Base-by-base conservation (phyloP, 2,888 invertebrate species). In the Halictus ligatus region DNA sequence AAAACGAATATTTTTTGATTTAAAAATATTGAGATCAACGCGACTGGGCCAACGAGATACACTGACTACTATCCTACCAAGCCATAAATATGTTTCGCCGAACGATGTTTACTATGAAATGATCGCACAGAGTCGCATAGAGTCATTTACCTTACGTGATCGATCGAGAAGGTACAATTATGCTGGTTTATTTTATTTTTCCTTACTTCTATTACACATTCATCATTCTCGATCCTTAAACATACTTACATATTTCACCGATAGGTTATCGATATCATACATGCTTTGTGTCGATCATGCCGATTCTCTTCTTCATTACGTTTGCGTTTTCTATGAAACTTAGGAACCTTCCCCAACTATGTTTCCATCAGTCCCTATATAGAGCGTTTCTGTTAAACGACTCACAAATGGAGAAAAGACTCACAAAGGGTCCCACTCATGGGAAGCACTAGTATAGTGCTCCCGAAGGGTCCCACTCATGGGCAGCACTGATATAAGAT, bases 161-260 rank as follows among this genome's bases (percentile, higher is more conserved):
- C 48, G 54, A 73, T 25, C 69, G 25, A 40, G 18, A 40, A 50
- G 48, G 15, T 40, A 72, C 50, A 79, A 81, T 73, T 35, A 50
- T 75, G 29, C n/a, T 15, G 29, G 29, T 80, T 80, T 72, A 54
- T 18, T 18, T 46, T 35, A 74, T 75, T 60, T 15, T 12, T 25
- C 43, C 58, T 46, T 35, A 60, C 76, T 60, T 35, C 54, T 12
- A 29, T 18, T 35, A 29, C 71, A 25, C 64, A 48, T 48, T 58
- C n/a, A 18, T 43, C 46, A 60, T 72, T 80, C 77, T 64, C 64
- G 25, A 81, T 35, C 18, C 40, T 81, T 60, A 74, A 80, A 78
- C 77, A 78, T 58, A 72, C 74, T 60, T 71, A 58, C 3, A 58
- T 58, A 13, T 35, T n/a, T 43, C 60, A 29, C 43, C 29, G 13